phyloP scores from a whole-genome alignment of 2,113 vertebrate genomes.

The Ranitomeya variabilis region DNA sequence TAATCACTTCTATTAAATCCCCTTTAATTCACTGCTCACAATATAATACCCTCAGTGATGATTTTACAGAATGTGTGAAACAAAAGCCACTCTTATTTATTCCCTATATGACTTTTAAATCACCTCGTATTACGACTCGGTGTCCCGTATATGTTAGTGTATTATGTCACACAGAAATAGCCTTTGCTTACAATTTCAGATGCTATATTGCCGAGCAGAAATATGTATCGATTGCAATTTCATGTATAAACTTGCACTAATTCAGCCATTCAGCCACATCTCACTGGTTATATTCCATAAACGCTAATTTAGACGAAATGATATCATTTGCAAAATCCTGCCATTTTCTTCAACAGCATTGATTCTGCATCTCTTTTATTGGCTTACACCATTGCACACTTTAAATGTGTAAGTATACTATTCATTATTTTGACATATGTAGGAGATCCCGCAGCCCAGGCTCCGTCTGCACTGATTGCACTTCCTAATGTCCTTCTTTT shows the following conservation, averaged over 20 bases:
- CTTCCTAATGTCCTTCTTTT: conserved; percentile 34
- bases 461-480: neutral
- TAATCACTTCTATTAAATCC: too few relatives aligned
- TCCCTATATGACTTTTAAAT: neutral
- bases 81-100: neutral
- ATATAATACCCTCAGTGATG: too few relatives aligned
- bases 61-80: too few relatives aligned
- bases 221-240: neutral
- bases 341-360: conserved; percentile 1
- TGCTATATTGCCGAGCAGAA: neutral
- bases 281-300: neutral
- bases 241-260: neutral
- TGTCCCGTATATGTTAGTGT: neutral
- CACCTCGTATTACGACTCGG: neutral
- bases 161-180: neutral
- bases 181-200: neutral
- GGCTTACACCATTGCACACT: neutral
- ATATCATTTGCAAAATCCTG: neutral
- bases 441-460: neutral
- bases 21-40: too few relatives aligned
- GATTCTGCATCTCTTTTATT: conserved; percentile 18
- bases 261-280: neutral
- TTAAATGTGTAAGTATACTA: neutral
- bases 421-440: conserved; percentile 25
- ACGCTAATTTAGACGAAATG: neutral